Conservation (phyloP, 2,888 invertebrate species). For the Euclidia mi region DNA sequence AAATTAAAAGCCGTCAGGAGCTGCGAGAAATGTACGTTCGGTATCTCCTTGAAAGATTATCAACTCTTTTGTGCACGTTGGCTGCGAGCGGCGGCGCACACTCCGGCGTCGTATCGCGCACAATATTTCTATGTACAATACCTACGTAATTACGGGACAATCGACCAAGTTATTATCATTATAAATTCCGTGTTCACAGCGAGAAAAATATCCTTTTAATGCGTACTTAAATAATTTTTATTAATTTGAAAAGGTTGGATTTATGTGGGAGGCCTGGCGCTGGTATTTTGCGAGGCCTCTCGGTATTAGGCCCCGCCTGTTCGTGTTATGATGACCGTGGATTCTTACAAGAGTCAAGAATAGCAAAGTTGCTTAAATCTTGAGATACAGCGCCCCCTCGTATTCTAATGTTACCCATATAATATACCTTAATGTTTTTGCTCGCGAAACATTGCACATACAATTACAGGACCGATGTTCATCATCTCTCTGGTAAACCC, state of each 20-base stretch:
- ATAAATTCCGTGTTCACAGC: constrained; percentile 81
- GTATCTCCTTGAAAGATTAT: constrained; percentile 50
- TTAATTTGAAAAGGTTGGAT: constrained; percentile 87
- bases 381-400: constrained; percentile 5
- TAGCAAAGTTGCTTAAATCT: constrained; percentile 6
- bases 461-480: constrained; percentile 2
- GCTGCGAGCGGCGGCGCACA: constrained; percentile 15
- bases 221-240: constrained; percentile 88
- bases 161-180: constrained; percentile 78
- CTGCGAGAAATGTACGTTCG: constrained; percentile 48
- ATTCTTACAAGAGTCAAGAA: constrained; percentile 17
- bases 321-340: constrained; percentile 31
- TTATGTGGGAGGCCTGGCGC: constrained; percentile 77
- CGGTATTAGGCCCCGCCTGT: constrained; percentile 64
- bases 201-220: constrained; percentile 83
- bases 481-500: background rate
- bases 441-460: constrained; percentile 7
- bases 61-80: constrained; percentile 38
- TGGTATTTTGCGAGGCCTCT: constrained; percentile 75
- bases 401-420: constrained; percentile 1
- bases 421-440: constrained; percentile 7
- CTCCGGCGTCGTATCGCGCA: constrained; percentile 34
- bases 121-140: constrained; percentile 48
- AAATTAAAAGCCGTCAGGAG: constrained; percentile 64
- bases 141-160: no score